Evolutionary conservation across 2,888 invertebrate species (phyloP), one percentile per base, ranked within the genome.

Genomic region (Antheraea assamensis): DNA sequence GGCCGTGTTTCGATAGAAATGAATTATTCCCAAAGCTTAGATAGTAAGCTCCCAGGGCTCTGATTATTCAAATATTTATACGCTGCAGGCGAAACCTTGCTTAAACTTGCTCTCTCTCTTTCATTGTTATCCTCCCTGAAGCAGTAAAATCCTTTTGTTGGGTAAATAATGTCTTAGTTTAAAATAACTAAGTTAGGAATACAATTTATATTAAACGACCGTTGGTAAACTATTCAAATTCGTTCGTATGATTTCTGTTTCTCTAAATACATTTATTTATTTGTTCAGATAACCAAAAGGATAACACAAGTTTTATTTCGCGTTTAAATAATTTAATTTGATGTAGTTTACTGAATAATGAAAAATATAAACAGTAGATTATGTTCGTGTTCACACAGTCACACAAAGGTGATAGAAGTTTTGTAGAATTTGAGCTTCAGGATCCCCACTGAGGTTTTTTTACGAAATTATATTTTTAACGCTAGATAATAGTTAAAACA

Each of bases 61-160:
- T 77, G 77, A 79, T 83, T 82, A 81, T 79, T 85, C 72, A 82
- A 85, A 80, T 84, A 85, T 85, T 83, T 81, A 83, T 78, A 77
- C 70, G 76, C 79, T 77, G 75, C 80, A 74, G 74, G 78, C 75
- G 75, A 76, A 76, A 75, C 78, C 75, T 75, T 74, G 75, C 78
- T 76, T 74, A 74, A 78, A 75, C 76, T 77, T 76, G 73, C 76
- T 73, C 73, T 72, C 75, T 75, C 75, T 71, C 75, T 66, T 74
- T 76, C 75, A 75, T 78, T 78, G 78, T 80, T 78, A 72, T 71
- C 75, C 68, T 76, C 72, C 64, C 75, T 35, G 55, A 71, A 58
- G 71, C 72, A 47, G 42, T 72, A 35, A 73, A 72, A 71, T 73
- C 72, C 70, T 35, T 75, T 72, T 47, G n/a, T 71, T 61, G 70